These are phyloP conservation scores for Tachysurus vachellii DNA, from an alignment of 2,113 vertebrate genomes.

Conservation along the genomic window DNA sequence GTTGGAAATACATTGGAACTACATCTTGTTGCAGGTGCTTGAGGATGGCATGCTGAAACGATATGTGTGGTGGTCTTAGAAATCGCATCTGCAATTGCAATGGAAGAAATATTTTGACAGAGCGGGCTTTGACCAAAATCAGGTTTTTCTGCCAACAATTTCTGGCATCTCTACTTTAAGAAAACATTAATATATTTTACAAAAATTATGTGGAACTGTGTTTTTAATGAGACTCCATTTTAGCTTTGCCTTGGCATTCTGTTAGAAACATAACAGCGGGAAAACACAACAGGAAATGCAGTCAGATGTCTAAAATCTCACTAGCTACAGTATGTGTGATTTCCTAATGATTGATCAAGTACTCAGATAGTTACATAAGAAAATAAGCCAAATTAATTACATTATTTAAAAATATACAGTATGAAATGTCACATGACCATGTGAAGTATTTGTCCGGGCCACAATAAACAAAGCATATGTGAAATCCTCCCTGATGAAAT, in stretches of 20 bases:
- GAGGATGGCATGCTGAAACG: neutral
- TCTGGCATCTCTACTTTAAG: too few relatives aligned
- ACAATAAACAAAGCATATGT: neutral
- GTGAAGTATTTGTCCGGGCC: neutral
- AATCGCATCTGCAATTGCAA: neutral
- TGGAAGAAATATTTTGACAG: neutral
- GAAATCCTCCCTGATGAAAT: constrained; percentile 17
- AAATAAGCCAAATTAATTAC: neutral
- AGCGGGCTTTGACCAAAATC: neutral
- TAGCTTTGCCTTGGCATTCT: neutral
- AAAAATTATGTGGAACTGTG: neutral
- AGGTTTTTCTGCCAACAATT: neutral
- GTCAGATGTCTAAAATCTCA: neutral
- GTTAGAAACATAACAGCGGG: neutral
- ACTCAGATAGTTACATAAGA: too few relatives aligned
- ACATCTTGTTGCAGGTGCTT: neutral
- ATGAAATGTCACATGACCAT: neutral
- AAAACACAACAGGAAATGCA: neutral
- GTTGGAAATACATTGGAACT: neutral
- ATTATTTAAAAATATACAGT: neutral
- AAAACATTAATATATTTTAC: neutral
- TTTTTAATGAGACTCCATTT: neutral
- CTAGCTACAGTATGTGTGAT: neutral
- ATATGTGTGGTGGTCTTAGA: neutral
- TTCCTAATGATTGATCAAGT: neutral